Evolutionary conservation across 1,140 invertebrate genomes (phyloP).

Genomic region (Formica exsecta): DNA sequence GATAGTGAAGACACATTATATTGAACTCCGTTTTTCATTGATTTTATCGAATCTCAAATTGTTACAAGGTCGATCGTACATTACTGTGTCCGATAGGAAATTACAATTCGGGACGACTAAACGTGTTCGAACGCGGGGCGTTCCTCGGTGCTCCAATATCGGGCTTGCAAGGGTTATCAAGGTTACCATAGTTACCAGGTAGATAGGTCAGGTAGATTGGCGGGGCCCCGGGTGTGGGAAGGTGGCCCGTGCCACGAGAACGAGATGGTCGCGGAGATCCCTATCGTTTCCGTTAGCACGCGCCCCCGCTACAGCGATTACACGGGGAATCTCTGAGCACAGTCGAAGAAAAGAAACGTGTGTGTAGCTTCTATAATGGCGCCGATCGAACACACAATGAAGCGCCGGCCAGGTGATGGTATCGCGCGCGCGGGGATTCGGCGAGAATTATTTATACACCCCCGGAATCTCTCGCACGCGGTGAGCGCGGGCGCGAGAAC

Average conservation of each 20-base stretch:
- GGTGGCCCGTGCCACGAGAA: slow-evolving; percentile 69
- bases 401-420: slow-evolving; percentile 61
- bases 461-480: slow-evolving; percentile 23
- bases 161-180: slow-evolving; percentile 68
- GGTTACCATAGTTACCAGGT: slow-evolving; percentile 67
- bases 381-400: slow-evolving; percentile 48
- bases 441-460: slow-evolving; percentile 52
- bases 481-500: slow-evolving; percentile 1
- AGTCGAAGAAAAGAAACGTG: slow-evolving; percentile 71
- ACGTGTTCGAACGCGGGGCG: slow-evolving; percentile 2
- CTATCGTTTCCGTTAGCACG: slow-evolving; percentile 73
- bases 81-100: slow-evolving; percentile 19
- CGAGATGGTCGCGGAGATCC: slow-evolving; percentile 68
- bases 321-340: slow-evolving; percentile 51
- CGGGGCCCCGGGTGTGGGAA: slow-evolving; percentile 61
- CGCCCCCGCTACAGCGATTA: slow-evolving; percentile 66
- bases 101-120: slow-evolving; percentile 20
- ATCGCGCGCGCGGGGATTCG: neutral
- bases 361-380: slow-evolving; percentile 46
- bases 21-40: neutral
- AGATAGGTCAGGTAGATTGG: slow-evolving; percentile 69
- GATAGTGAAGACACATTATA: neutral
- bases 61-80: slow-evolving; percentile 28
- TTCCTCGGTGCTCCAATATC: slow-evolving; percentile 41
- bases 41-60: neutral